Conservation (phyloP, 2,113 vertebrate genomes). For the Otis tarda region DNA sequence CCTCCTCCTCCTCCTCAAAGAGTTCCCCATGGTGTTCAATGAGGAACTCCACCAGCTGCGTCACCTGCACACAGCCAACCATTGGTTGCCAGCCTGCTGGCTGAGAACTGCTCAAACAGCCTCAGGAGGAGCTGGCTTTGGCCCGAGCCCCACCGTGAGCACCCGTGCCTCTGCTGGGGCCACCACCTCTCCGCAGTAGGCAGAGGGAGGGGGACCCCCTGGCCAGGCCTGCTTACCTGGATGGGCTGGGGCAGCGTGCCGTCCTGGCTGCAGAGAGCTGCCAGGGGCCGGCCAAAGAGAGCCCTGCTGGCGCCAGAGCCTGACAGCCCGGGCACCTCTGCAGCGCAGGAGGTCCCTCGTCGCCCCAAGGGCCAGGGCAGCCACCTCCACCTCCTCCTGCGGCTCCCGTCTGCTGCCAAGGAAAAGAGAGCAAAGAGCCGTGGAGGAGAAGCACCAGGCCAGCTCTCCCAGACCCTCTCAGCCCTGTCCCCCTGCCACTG, state of each 20-base stretch:
- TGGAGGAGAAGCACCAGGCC: too few relatives aligned
- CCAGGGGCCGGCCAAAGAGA: neutral
- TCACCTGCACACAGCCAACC: too few relatives aligned
- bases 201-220: neutral
- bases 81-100: too few relatives aligned
- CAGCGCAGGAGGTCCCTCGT: neutral
- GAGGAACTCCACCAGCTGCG: too few relatives aligned
- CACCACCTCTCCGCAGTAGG: neutral
- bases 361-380: too few relatives aligned
- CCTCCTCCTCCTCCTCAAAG: too few relatives aligned
- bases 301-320: too few relatives aligned
- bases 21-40: too few relatives aligned
- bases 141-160: too few relatives aligned
- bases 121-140: neutral
- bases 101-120: too few relatives aligned
- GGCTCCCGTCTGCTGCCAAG: neutral
- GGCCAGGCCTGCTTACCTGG: neutral
- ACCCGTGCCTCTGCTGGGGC: neutral
- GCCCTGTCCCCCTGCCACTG: rapidly evolving
- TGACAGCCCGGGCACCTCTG: neutral
- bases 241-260: neutral
- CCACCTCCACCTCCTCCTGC: neutral
- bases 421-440: neutral
- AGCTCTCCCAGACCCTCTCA: neutral
- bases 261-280: neutral